Evolutionary conservation across 1,140 invertebrate genomes (phyloP).

Genomic region (Lucilia cuprina): DNA sequence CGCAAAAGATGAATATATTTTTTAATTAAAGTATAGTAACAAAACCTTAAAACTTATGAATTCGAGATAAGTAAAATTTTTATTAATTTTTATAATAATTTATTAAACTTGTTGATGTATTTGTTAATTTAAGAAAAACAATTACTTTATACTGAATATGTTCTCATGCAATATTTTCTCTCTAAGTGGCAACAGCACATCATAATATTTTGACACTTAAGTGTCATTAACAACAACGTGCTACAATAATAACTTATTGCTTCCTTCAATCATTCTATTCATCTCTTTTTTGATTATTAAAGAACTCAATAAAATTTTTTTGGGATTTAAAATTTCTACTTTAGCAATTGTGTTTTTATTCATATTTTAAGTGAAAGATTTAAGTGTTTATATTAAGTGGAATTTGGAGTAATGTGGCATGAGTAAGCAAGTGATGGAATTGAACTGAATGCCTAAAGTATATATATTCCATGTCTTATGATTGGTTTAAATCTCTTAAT

Average conservation of each 20-base stretch:
- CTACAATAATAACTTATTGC: not conserved
- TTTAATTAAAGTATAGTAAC: too few relatives aligned
- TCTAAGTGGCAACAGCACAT: constrained; percentile 36
- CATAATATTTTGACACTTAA: constrained; percentile 39
- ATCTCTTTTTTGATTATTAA: not conserved
- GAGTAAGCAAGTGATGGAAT: not conserved
- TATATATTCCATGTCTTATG: not conserved
- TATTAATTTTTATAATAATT: too few relatives aligned
- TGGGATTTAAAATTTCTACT: not conserved
- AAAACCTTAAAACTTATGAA: too few relatives aligned
- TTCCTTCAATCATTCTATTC: not conserved
- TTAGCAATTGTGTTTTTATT: not conserved
- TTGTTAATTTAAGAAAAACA: too few relatives aligned
- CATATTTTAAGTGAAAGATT: not conserved
- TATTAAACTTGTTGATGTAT: too few relatives aligned
- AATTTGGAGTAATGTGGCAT: not conserved
- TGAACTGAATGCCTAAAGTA: not conserved
- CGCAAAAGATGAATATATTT: too few relatives aligned
- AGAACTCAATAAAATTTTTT: not conserved
- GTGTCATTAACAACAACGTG: constrained; percentile 26
- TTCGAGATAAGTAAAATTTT: too few relatives aligned
- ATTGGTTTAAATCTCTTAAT: constrained; percentile 31
- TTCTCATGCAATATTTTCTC: not conserved
- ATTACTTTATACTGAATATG: too few relatives aligned
- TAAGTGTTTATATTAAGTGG: not conserved